Evolutionary conservation across 1,140 invertebrate genomes (phyloP), one percentile per base, ranked within the genome.

Genomic region (Stegodyphus mimosarum): DNA sequence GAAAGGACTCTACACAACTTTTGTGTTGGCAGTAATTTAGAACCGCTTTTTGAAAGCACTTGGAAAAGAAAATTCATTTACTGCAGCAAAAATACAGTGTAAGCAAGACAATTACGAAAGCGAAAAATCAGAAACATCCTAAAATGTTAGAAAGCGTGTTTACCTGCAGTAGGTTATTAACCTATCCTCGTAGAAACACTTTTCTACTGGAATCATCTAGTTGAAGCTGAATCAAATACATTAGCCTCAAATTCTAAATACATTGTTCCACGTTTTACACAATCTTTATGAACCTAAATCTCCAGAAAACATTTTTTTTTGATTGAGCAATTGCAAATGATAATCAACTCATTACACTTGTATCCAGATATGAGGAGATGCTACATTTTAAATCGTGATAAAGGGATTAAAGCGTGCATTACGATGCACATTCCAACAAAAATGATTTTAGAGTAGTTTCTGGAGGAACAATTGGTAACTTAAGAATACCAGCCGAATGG

Each of bases 371-470:
- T 11, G 55, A 11, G 55, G 15, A 60, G 55, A 60, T 15, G 55
- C 5, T 15, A 60, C 9, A 15, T 60, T 60, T 60, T 60, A 11
- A 9, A 15, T 15, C 15, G 9, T n/a, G 13, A 18, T 7, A 11
- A 73, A 73, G 51, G 51, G 18, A 74, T 53, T 60, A 74, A 18
- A 18, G 51, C 18, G n/a, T 5, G 33, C 33, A 74, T 74, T 74
- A 53, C 55, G 53, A 72, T n/a, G 51, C 49, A 50, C 48, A n/a
- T 7, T 50, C 52, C 15, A 50, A 18, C 18, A 13, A 13, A 50
- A n/a, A n/a, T 49, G 17, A 13, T 6, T 17, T 49, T 52, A 55
- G 52, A 74, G 53, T 55, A 55, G 33, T 52, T 10, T 74, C 53
- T 51, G 4, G 5, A 6, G 6, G 53, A 10, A 74, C 72, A 74